A percentile compares a stretch with the other conserved stretches of the same genome.
Evolutionary conservation across 2,797 vertebrate genomes (phyloP).

Genomic region (Falco peregrinus): DNA sequence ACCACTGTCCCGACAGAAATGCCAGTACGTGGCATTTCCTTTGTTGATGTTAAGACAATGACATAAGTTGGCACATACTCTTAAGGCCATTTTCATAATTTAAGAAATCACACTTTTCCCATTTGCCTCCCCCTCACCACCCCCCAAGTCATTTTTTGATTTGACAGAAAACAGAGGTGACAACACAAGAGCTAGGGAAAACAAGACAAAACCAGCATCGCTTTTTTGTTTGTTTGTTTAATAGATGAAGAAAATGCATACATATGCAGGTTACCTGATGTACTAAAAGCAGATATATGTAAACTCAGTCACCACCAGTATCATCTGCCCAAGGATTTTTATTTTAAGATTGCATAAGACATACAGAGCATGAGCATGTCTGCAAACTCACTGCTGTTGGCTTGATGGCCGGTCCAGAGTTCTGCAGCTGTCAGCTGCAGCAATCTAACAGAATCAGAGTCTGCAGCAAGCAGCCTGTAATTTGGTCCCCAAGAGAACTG

Average conservation of each 20-base stretch:
- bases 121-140: not conserved
- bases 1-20: not conserved
- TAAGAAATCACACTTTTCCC: not conserved
- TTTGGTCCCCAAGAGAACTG: constrained; percentile 3
- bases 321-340: not conserved
- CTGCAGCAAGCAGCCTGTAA: constrained; percentile 37
- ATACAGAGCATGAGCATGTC: not conserved
- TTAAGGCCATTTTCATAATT: not conserved
- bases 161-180: not conserved
- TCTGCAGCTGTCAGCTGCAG: constrained; percentile 58
- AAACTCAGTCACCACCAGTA: not conserved
- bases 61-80: not conserved
- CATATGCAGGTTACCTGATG: not conserved
- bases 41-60: not conserved
- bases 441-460: not conserved
- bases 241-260: not conserved
- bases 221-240: not conserved
- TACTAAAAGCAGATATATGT: not conserved
- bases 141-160: not conserved
- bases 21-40: not conserved
- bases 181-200: not conserved
- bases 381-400: constrained; percentile 49
- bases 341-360: not conserved
- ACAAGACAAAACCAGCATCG: not conserved
- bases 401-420: not conserved